Evolutionary conservation across 2,113 vertebrate species (phyloP), one percentile per base, ranked within the genome.

Genomic region (Paradisaea rubra): DNA sequence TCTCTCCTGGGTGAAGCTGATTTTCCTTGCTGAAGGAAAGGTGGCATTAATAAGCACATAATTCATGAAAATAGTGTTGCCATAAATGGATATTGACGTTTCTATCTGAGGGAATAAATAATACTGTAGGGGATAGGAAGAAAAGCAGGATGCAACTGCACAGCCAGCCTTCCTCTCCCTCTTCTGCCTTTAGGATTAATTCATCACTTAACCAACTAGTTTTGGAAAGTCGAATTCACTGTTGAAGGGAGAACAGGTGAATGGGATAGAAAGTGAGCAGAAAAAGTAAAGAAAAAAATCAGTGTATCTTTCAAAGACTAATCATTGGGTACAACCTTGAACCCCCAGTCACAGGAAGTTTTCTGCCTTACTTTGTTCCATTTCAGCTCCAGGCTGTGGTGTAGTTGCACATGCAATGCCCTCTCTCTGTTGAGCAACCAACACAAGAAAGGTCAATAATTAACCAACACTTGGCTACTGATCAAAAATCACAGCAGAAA

Each of bases 1-100:
- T 88, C 47, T 93, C 80, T 91, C 83, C 86, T 70, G 89, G 84
- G 71, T 89, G 65, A 89, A 80, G 69, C n/a, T 88, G 57, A 91
- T 97, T 90, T 95, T 89, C 79, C 86, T 76, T 6, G 13, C 69
- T 88, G 92, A 90, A 82, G 68, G 60, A 56, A 89, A 95, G 56
- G 6, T 81, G 54, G 41, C 78, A 39, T 91, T 97, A 89, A 79
- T 91, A 86, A 86, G 56, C 21, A 35, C 22, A 60, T 92, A 61
- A 81, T 86, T 57, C 73, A 35, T 94, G 42, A 86, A 74, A 82
- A 91, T 27, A 80, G 53, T 70, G 27, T 90, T 94, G 76, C 74
- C 31, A n/a, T 81, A 78, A 83, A 84, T 53, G 57, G 33, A 10
- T 76, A 33, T 49, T 61, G 56, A 93, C 68, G 42, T 80, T 86